Conservation (phyloP, 1,140 invertebrate species). For the Lordiphosa stackelbergi region DNA sequence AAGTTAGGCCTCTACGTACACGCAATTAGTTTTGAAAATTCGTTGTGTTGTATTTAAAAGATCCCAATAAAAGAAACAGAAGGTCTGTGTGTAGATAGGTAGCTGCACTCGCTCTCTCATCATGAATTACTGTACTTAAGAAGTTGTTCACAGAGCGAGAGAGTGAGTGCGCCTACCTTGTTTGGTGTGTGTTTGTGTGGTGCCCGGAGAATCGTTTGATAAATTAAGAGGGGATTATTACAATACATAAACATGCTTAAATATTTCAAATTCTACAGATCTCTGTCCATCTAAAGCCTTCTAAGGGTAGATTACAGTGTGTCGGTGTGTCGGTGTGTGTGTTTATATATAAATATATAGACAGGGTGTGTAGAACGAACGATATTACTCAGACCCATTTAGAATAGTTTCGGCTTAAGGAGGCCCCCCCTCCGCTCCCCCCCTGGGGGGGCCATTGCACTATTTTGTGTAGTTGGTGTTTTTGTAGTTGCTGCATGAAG, state of each 20-base stretch:
- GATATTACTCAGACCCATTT: constrained; percentile 50
- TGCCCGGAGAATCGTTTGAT: constrained; percentile 1
- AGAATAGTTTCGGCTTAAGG: constrained; percentile 30
- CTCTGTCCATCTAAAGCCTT: not conserved
- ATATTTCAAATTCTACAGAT: constrained; percentile 26
- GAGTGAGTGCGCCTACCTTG: too few species aligned
- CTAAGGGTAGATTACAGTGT: constrained; percentile 23
- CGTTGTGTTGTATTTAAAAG: constrained; percentile 41
- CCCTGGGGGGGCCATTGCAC: constrained; percentile 13
- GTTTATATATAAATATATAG: constrained; percentile 21
- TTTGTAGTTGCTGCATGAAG: constrained; percentile 21
- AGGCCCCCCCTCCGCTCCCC: not conserved
- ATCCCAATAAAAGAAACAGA: constrained; percentile 24
- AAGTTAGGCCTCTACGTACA: constrained; percentile 24
- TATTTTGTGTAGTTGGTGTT: constrained; percentile 50
- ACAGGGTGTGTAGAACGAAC: constrained; percentile 47
- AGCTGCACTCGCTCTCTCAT: too few species aligned
- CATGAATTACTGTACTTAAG: too few species aligned
- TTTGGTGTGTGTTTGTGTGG: constrained; percentile 4
- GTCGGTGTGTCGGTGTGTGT: constrained; percentile 22
- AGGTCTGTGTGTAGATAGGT: not conserved
- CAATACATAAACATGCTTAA: constrained; percentile 23
- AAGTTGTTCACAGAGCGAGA: too few species aligned
- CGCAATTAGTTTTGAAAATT: constrained; percentile 32
- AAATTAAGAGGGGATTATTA: constrained; percentile 14